Percentiles rank a stretch among this genome's conserved stretches.
Evolutionary conservation across 2,888 invertebrate species (phyloP).

Genomic region (Nysson spinosus): DNA sequence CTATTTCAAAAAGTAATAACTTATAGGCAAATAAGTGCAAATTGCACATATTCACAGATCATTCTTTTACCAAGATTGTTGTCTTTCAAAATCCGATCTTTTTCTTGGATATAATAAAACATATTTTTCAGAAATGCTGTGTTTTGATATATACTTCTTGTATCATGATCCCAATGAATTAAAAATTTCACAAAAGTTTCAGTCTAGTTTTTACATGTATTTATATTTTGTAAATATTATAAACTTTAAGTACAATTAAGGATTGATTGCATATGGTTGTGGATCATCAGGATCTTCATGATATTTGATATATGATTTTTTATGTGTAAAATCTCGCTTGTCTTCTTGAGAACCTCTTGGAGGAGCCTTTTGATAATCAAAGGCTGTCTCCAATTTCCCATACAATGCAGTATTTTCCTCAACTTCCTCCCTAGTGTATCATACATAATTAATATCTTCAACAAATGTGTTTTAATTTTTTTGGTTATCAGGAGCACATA

Average conservation of each 20-base stretch:
- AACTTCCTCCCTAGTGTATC: slow-evolving; percentile 82
- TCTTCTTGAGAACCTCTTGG: slow-evolving; percentile 90
- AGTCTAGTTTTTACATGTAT: too few relatives aligned
- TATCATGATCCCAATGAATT: slow-evolving; percentile 11
- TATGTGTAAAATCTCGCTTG: slow-evolving; percentile 88
- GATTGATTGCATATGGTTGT: slow-evolving; percentile 83
- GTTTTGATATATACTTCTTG: slow-evolving; percentile 11
- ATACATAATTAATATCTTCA: slow-evolving; percentile 11
- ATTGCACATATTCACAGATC: slow-evolving; percentile 4
- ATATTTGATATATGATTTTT: slow-evolving; percentile 87
- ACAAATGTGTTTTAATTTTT: background rate
- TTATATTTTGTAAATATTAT: too few relatives aligned
- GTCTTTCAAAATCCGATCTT: background rate
- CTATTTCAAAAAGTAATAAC: slow-evolving; percentile 3
- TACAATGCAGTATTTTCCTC: slow-evolving; percentile 83
- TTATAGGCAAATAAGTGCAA: slow-evolving; percentile 18
- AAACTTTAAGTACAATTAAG: too few relatives aligned
- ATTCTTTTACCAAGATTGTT: background rate
- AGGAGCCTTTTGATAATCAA: slow-evolving; percentile 88
- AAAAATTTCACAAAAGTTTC: too few relatives aligned
- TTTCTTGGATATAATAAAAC: slow-evolving; percentile 10
- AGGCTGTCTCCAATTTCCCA: slow-evolving; percentile 84
- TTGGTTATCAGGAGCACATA: slow-evolving; percentile 52
- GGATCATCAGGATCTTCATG: slow-evolving; percentile 87
- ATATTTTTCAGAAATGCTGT: slow-evolving; percentile 29